Percentiles rank a stretch among this genome's conserved stretches.
phyloP scores from a whole-genome alignment of 2,888 invertebrate genomes.

The Artemia sinica region DNA sequence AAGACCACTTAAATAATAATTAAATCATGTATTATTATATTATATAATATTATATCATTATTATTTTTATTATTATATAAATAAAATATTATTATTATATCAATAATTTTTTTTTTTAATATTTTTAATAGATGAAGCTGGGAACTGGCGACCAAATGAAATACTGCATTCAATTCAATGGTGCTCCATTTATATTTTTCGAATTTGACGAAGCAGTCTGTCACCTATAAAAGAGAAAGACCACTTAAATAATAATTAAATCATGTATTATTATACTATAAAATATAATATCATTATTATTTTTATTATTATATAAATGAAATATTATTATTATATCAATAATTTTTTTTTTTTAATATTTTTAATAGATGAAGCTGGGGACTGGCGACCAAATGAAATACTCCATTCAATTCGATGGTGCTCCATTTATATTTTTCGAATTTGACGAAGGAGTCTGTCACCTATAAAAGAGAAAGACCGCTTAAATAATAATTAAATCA shows the following conservation, averaged over 20 bases:
- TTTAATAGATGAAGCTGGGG: conserved; percentile 55
- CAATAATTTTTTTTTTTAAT: no score
- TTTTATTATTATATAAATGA: no score
- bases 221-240: conserved; percentile 30
- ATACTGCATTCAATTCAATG: conserved; percentile 53
- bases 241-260: no score
- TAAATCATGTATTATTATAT: no score
- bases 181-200: conserved; percentile 53
- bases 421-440: conserved; percentile 60
- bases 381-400: conserved; percentile 63
- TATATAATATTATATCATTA: no score
- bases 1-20: not conserved
- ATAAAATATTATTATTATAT: no score
- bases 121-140: conserved; percentile 51
- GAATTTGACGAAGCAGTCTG: conserved; percentile 60
- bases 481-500: no score
- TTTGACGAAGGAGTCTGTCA: conserved; percentile 57
- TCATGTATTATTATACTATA: no score
- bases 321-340: no score
- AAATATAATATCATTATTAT: no score
- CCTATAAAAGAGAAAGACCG: not conserved
- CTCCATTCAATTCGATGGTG: conserved; percentile 46
- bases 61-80: no score
- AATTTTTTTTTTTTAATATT: no score
- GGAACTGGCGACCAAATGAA: conserved; percentile 63